These are phyloP conservation scores for Caenorhabditis zanzibari DNA, from an alignment of 2,888 invertebrate species.

Conservation along the genomic window DNA sequence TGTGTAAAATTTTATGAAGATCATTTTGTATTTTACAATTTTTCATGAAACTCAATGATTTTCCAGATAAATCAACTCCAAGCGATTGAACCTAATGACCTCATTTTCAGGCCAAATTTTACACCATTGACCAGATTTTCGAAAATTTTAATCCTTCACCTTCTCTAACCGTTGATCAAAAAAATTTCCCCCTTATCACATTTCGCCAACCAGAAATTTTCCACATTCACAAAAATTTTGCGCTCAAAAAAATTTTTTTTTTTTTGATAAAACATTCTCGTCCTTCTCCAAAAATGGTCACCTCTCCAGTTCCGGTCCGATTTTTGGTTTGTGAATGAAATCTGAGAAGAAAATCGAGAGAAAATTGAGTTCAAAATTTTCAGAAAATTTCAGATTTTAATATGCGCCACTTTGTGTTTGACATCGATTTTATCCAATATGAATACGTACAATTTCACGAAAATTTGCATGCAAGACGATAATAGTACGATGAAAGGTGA, in stretches of 20 bases:
- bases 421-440: conserved; percentile 70
- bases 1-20: too few relatives aligned
- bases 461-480: conserved; percentile 72
- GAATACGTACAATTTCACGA: conserved; percentile 75
- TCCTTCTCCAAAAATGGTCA: conserved; percentile 47
- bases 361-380: conserved; percentile 6
- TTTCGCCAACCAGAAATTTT: background rate
- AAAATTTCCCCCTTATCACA: conserved; percentile 17
- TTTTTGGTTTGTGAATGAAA: conserved; percentile 42
- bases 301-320: conserved; percentile 54
- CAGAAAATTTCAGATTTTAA: conserved; percentile 60
- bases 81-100: background rate
- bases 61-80: too few relatives aligned
- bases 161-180: conserved; percentile 1
- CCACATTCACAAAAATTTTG: conserved; percentile 1
- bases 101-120: background rate
- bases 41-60: too few relatives aligned
- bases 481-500: conserved; percentile 62
- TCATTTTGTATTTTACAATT: too few relatives aligned
- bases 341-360: background rate
- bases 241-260: conserved; percentile 19
- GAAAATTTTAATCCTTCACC: background rate
- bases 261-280: conserved; percentile 19
- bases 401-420: conserved; percentile 66
- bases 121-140: conserved; percentile 3